Base-by-base conservation (phyloP, 2,888 invertebrate genomes). In the Oscheius sp. region DNA sequence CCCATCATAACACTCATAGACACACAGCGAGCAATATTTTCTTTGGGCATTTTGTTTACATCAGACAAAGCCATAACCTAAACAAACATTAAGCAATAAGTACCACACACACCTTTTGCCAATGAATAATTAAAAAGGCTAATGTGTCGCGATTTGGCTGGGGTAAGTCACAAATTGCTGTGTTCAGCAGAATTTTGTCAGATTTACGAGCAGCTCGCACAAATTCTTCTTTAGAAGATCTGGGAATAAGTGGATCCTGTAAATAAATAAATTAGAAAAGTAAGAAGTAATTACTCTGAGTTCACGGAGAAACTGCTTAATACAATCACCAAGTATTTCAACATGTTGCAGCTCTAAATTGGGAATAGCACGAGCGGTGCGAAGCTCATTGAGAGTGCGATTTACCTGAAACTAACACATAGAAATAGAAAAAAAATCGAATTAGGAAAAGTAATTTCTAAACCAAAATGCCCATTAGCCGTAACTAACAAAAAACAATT, bases 1-100 rank as follows among this genome's bases (percentile, higher is more conserved):
- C 74, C 94, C 0, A 96, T 96, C 0, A 96, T 96, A 59, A 97
- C 90, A 0, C 95, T 95, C 1, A 96, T 96, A 0, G 93, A 96
- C 87, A 97, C 94, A 32, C 96, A 91, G 86, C 92, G 92, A 0
- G 95, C 91, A 80, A 98, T 89, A 88, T 95, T 96, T 75, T 91
- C 90, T 24, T 91, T 89, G 0, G 93, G 92, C 97, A 98, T 98
- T 89, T 93, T 93, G 78, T 94, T 93, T 59, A 66, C 54, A 14
- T 75, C 73, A 8, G 70, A 67, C 9, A 56, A 57, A 0, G 65
- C 71, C 1, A 76, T 74, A 51, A 80, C 80, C 70, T 70, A 32
- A 45, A 71, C 54, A 63, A 12, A 51, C 33, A 20, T 41, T 4
- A 17, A 6, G 12, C 41, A 4, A n/a, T n/a, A n/a, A n/a, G n/a